These are phyloP conservation scores for Sinocyclocheilus rhinocerous DNA, from an alignment of 2,113 vertebrate genomes.

Conservation along the genomic window DNA sequence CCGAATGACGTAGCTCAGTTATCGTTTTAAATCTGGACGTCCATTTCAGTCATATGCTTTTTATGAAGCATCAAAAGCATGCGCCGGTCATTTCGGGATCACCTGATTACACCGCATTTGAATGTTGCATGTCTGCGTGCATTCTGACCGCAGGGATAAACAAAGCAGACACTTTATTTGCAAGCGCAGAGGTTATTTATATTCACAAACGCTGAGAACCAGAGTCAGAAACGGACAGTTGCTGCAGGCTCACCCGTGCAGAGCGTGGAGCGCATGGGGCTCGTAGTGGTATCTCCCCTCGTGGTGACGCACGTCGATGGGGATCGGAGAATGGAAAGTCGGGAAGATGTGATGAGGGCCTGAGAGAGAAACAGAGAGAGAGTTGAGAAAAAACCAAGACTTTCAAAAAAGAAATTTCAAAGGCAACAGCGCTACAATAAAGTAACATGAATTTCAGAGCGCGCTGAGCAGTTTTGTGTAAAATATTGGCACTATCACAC, in stretches of 20 bases:
- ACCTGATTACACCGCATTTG: slow-evolving; percentile 4
- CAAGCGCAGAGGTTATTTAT: slow-evolving; percentile 15
- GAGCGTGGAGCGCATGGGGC: slow-evolving; percentile 84
- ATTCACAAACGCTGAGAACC: neutral
- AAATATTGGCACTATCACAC: slow-evolving; percentile 85
- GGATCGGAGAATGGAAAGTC: slow-evolving; percentile 91
- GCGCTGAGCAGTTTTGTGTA: slow-evolving; percentile 77
- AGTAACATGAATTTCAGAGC: slow-evolving; percentile 84
- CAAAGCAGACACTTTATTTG: slow-evolving; percentile 7
- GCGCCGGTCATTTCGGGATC: neutral
- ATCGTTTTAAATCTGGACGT: neutral
- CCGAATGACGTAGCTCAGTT: neutral
- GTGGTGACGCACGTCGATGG: slow-evolving; percentile 92
- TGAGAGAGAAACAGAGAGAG: slow-evolving; percentile 66
- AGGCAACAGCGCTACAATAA: slow-evolving; percentile 74
- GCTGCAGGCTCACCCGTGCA: slow-evolving; percentile 85
- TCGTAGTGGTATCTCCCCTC: slow-evolving; percentile 96
- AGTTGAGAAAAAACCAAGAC: slow-evolving; percentile 63
- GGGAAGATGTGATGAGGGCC: slow-evolving; percentile 90
- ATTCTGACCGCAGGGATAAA: slow-evolving; percentile 21
- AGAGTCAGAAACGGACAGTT: neutral
- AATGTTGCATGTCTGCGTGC: neutral
- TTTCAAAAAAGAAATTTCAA: slow-evolving; percentile 73
- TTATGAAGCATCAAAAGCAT: neutral
- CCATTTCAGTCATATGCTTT: neutral